These are phyloP conservation scores for Papilio demoleus DNA, from an alignment of 2,888 invertebrate genomes.

Conservation along the genomic window DNA sequence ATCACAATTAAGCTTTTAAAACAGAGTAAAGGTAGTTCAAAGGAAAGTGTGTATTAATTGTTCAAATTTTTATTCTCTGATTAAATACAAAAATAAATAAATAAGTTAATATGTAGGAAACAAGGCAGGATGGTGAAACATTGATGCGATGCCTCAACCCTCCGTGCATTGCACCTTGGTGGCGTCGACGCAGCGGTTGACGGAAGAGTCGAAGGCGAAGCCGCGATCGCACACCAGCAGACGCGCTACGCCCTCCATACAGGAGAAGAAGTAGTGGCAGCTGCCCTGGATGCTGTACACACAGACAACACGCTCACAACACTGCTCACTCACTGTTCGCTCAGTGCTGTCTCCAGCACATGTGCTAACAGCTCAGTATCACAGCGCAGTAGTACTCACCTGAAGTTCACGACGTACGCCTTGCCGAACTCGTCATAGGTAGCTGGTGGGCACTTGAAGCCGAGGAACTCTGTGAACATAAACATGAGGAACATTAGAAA, in stretches of 20 bases:
- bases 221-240: conserved; percentile 65
- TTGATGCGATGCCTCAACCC: neutral
- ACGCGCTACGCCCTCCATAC: conserved; percentile 56
- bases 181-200: conserved; percentile 47
- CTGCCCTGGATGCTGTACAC: conserved; percentile 58
- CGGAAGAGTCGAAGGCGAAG: conserved; percentile 57
- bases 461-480: conserved; percentile 59
- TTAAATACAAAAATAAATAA: neutral
- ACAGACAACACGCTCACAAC: neutral
- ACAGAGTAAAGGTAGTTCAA: neutral
- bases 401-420: conserved; percentile 55
- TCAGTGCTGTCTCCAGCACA: too few relatives aligned
- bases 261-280: conserved; percentile 67
- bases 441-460: conserved; percentile 61
- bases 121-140: too few relatives aligned
- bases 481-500: conserved; percentile 1
- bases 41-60: neutral
- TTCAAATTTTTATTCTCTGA: neutral
- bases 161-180: conserved; percentile 33
- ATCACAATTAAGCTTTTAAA: too few relatives aligned
- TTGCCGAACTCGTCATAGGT: conserved; percentile 54
- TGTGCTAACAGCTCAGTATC: conserved; percentile 6
- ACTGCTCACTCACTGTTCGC: conserved; percentile 52
- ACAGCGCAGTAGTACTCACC: conserved; percentile 50
- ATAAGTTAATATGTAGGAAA: too few relatives aligned